These are phyloP conservation scores for Stegophylla sp. DNA, from an alignment of 2,888 invertebrate species.

Conservation along the genomic window DNA sequence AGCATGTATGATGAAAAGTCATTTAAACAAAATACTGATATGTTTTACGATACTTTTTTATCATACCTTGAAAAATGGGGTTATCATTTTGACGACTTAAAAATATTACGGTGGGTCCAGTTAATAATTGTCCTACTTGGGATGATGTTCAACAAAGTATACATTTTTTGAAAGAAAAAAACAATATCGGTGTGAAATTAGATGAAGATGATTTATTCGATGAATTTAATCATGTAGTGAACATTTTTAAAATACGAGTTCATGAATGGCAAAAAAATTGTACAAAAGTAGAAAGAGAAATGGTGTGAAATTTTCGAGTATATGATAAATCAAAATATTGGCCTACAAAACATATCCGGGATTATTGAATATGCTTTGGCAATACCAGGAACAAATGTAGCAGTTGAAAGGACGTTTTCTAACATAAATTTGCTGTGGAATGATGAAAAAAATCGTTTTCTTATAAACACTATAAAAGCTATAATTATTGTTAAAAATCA, in stretches of 20 bases:
- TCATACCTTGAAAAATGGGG: constrained; percentile 16
- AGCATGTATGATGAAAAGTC: not conserved
- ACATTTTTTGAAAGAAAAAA: not conserved
- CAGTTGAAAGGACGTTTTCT: no score
- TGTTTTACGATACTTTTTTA: constrained; percentile 24
- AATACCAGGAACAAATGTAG: no score
- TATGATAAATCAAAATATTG: not conserved
- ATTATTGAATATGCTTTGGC: not conserved
- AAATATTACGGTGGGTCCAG: not conserved
- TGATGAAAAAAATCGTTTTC: no score
- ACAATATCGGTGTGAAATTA: constrained; percentile 3
- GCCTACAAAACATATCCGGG: not conserved
- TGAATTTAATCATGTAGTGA: constrained; percentile 7
- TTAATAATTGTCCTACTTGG: constrained; percentile 21
- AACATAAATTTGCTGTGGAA: no score
- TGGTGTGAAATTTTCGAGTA: constrained; percentile 9
- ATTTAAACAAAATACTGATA: constrained; percentile 5
- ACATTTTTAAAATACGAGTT: constrained; percentile 21
- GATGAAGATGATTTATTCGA: constrained; percentile 19
- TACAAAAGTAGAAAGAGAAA: not conserved
- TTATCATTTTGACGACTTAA: not conserved
- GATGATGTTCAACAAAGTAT: constrained; percentile 8
- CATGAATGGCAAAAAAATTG: constrained; percentile 13
- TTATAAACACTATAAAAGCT: no score
- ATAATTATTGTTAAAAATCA: no score